Base-by-base conservation (phyloP, 2,888 invertebrate genomes). In the Hemithea aestivaria region DNA sequence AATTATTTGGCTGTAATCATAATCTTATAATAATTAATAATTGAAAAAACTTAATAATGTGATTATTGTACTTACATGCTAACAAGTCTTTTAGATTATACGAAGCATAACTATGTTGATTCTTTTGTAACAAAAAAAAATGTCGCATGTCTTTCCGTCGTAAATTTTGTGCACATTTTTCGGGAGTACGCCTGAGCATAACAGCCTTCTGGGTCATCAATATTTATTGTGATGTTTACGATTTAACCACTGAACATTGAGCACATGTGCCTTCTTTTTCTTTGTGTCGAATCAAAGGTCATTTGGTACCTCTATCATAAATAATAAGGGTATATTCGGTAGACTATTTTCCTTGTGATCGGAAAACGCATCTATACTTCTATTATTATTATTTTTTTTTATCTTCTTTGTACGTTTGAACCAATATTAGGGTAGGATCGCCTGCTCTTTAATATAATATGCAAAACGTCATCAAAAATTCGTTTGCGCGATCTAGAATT, bases 181-280 rank as follows among this genome's bases (percentile, higher is more conserved):
- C 67, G 76, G 74, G 65, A 73, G 73, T 77, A 73, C 55, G 78
- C 69, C 77, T 77, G 76, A 68, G 73, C 67, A 71, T 76, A 78
- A 80, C 77, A 69, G 76, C 68, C 65, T 79, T 79, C 74, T 76
- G 69, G 66, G 67, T 76, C 77, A 80, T 81, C 80, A 81, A 81
- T 81, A 81, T 82, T 81, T 80, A 82, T 79, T 69, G 72, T 70
- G 63, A 71, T 76, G 70, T 79, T 79, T 78, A 79, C 74, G 76
- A 73, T 70, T 73, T 62, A 56, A 66, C 71, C 65, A 69, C 73
- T 72, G 70, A 70, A 62, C 62, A 57, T 60, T 56, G 68, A 58
- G 66, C 69, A 71, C 71, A 69, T 72, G 68, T 69, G 66, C 54
- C 55, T 46, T 48, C 27, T 34, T 40, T 56, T 59, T 53, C 59